A percentile compares a stretch with the other conserved stretches of the same genome.
Evolutionary conservation across 2,888 invertebrate genomes (phyloP).

Genomic region (Prosapia bicincta): DNA sequence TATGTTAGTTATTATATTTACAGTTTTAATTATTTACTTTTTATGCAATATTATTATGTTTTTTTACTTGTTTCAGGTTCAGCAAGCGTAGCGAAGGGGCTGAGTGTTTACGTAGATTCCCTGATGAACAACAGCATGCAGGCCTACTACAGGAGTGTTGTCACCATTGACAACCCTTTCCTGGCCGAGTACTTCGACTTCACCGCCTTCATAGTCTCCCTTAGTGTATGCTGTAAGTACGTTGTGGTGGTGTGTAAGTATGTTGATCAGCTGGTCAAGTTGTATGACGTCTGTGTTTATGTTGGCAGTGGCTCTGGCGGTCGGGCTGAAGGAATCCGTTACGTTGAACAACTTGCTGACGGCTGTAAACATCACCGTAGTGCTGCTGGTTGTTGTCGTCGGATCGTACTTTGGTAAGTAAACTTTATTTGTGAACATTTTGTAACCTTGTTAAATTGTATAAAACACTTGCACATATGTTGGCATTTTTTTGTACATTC

Average conservation of each 20-base stretch:
- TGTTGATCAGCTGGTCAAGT: no score
- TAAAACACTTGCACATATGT: no score
- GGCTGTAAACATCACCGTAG: conserved; percentile 64
- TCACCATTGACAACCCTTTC: conserved; percentile 41
- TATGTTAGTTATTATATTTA: no score
- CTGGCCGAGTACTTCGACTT: conserved; percentile 46
- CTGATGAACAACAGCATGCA: conserved; percentile 42
- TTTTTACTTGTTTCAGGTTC: no score
- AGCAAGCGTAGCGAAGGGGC: conserved; percentile 45
- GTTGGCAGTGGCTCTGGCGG: conserved; percentile 59
- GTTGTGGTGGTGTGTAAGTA: no score
- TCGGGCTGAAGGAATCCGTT: conserved; percentile 78
- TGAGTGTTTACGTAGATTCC: conserved; percentile 45
- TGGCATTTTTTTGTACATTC: no score
- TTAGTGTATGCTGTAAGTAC: conserved; percentile 61
- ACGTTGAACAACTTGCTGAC: conserved; percentile 76
- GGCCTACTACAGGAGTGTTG: conserved; percentile 37
- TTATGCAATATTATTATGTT: no score
- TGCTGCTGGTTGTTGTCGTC: conserved; percentile 67
- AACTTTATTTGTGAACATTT: no score
- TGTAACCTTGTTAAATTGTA: no score
- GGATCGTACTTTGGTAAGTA: conserved; percentile 63
- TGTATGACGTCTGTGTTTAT: no score
- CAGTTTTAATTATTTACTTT: no score
- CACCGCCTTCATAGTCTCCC: conserved; percentile 43